Evolutionary conservation across 1,140 invertebrate species (phyloP).

Genomic region (Brachionus koreanus): DNA sequence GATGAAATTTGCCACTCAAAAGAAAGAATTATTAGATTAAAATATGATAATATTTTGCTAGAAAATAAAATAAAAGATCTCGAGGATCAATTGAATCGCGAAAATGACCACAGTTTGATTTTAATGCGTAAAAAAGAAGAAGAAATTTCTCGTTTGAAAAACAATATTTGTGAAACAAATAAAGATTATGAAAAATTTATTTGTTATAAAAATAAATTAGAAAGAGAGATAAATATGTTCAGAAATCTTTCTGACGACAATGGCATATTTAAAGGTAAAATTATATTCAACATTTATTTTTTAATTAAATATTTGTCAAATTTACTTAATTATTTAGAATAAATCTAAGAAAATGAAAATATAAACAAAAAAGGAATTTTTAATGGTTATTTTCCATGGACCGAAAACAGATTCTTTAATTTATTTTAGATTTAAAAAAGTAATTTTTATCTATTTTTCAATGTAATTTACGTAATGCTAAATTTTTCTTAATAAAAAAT

Average conservation of each 20-base stretch:
- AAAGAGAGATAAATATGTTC: slow-evolving; percentile 28
- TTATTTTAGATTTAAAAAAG: too few species aligned
- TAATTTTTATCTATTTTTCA: too few species aligned
- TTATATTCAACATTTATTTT: too few species aligned
- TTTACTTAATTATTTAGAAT: not conserved
- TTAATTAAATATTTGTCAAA: too few species aligned
- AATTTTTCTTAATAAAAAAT: too few species aligned
- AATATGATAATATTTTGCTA: slow-evolving; percentile 23
- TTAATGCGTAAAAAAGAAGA: not conserved
- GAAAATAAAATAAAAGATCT: not conserved
- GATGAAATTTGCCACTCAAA: not conserved
- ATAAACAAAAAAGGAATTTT: too few species aligned
- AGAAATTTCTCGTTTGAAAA: not conserved
- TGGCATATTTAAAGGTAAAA: not conserved
- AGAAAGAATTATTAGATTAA: not conserved
- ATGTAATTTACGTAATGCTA: too few species aligned
- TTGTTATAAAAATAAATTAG: not conserved
- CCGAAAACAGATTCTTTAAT: too few species aligned
- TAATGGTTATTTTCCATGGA: too few species aligned
- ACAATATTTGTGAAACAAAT: not conserved
- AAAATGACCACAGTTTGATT: not conserved
- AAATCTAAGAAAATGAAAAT: not conserved
- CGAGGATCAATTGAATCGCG: not conserved
- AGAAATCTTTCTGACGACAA: slow-evolving; percentile 11
- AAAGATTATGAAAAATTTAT: slow-evolving; percentile 19